Evolutionary conservation across 2,888 invertebrate species (phyloP), one percentile per base, ranked within the genome.

Genomic region (Amphipoea lucens): DNA sequence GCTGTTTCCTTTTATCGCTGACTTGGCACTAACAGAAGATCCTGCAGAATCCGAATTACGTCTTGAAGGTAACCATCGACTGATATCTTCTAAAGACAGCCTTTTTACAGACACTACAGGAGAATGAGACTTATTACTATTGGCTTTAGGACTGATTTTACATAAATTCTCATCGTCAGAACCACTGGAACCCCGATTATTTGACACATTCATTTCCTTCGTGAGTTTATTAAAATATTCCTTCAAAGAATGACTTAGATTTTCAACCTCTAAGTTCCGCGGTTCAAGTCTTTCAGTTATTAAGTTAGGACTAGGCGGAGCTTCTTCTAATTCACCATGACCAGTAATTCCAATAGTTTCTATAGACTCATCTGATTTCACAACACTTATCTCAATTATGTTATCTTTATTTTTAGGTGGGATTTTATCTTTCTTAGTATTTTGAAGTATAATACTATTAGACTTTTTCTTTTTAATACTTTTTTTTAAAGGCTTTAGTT

Each of bases 331-430:
- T 67, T 93, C 92, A 0, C 94, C 95, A 57, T 96, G 96, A 2
- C 91, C 96, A 42, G 92, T 95, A 40, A 96, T 95, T 4, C 94
- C 95, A n/a, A 90, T 74, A 5, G 95, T 94, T 5, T 88, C 87
- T 78, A 96, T 94, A 17, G 95, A 94, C 62, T 83, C 91, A 14
- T 93, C 93, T 4, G 92, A 92, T 68, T 86, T 87, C 0, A 57
- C 68, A 54, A 88, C 88, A 20, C 84, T 76, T 63, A 66, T 82
- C 36, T 73, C 85, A 20, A 78, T 68, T 45, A 81, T 65, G 20
- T 57, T 81, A 65, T 62, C 73, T n/a, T 48, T 75, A 0, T 72
- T 80, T 69, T 78, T 71, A 3, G 54, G 17, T 4, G 4, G n/a
- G 9, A n/a, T 77, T 67, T 77, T 82, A 36, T 67, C 60, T 57